Conservation (phyloP, 2,113 vertebrate species). For the Gallinago media region DNA sequence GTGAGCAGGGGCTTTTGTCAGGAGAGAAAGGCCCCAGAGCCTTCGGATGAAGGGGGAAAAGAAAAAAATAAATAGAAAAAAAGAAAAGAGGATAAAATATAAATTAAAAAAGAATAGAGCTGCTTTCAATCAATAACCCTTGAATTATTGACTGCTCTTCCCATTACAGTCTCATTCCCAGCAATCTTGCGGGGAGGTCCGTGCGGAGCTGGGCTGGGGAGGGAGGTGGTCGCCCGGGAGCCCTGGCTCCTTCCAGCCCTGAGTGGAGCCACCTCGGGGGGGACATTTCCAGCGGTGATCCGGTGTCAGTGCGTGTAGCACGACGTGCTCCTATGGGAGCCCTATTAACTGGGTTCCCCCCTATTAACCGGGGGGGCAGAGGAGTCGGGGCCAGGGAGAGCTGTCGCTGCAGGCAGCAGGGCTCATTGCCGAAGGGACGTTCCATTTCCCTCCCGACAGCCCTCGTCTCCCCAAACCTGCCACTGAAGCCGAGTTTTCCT, state of each 20-base stretch:
- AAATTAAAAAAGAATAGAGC: constrained; percentile 71
- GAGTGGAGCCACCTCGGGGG: neutral
- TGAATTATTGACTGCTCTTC: constrained; percentile 72
- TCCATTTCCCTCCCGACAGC: neutral
- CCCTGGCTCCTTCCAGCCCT: constrained; percentile 37
- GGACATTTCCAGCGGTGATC: neutral
- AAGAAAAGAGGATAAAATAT: constrained; percentile 64
- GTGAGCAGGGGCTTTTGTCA: constrained; percentile 28
- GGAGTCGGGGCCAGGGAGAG: neutral
- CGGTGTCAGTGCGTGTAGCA: neutral
- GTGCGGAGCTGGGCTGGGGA: constrained; percentile 23
- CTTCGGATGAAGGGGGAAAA: neutral
- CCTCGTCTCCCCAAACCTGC: neutral
- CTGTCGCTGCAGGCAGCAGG: neutral
- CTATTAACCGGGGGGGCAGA: neutral
- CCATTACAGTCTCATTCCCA: constrained; percentile 49
- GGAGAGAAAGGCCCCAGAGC: constrained; percentile 5
- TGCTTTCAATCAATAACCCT: constrained; percentile 73
- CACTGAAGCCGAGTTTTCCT: neutral
- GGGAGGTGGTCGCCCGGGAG: constrained; percentile 53
- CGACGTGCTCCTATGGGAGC: neutral
- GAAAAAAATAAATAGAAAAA: neutral
- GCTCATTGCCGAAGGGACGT: neutral
- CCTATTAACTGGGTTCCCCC: neutral
- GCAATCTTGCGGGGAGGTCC: constrained; percentile 53